phyloP scores from a whole-genome alignment of 2,888 invertebrate species.

The Myathropa florea region DNA sequence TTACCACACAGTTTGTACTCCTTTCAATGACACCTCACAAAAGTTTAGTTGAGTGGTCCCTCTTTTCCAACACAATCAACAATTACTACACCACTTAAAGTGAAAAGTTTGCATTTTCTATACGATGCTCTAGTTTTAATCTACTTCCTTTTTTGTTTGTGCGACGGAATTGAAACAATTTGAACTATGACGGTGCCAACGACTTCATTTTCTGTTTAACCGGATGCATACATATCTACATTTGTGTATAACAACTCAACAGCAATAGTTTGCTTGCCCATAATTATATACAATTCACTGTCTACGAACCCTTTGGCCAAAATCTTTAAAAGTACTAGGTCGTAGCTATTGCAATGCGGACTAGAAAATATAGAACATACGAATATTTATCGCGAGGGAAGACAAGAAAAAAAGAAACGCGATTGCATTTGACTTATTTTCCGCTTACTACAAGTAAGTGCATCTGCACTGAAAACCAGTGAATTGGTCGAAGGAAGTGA shows the following conservation, averaged over 20 bases:
- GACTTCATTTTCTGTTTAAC: conserved; percentile 21
- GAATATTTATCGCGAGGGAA: not conserved
- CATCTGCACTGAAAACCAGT: conserved; percentile 28
- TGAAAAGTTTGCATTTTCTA: not conserved
- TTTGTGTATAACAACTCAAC: not conserved
- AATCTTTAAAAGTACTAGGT: conserved; percentile 19
- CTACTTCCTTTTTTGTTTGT: not conserved
- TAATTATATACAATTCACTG: not conserved
- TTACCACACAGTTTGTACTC: not conserved
- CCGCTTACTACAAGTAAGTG: conserved; percentile 24
- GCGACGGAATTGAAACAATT: conserved; percentile 13
- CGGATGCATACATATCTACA: not conserved
- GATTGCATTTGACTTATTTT: not conserved
- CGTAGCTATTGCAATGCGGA: conserved; percentile 30
- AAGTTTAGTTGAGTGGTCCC: conserved; percentile 24
- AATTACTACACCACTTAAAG: conserved; percentile 17
- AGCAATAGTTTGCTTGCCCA: not conserved
- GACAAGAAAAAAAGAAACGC: not conserved
- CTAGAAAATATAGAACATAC: not conserved
- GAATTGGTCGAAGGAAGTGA: not conserved
- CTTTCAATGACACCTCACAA: conserved; percentile 7
- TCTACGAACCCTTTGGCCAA: conserved; percentile 15
- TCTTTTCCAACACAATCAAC: conserved; percentile 18
- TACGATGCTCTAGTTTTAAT: not conserved
- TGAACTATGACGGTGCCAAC: conserved; percentile 35